phyloP scores from a whole-genome alignment of 2,113 vertebrate genomes.

The Pyrgilauda ruficollis region DNA sequence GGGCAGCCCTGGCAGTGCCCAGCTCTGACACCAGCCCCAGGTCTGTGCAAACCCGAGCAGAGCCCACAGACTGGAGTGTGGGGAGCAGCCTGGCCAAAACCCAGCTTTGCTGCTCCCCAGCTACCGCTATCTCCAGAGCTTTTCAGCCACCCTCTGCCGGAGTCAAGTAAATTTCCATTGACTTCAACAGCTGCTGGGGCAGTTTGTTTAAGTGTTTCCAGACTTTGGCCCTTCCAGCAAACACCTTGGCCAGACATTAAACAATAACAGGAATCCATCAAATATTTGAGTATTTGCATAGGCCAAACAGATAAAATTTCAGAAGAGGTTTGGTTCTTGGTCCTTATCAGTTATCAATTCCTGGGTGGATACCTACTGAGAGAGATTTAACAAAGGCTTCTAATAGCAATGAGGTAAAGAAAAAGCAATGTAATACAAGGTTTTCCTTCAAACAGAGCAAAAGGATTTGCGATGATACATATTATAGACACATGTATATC shows the following conservation, averaged over 20 bases:
- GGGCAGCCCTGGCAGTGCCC: not conserved
- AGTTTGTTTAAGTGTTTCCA: not conserved
- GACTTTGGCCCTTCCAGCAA: conserved; percentile 3
- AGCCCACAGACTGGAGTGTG: not conserved
- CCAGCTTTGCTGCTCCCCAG: not conserved
- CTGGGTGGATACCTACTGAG: not conserved
- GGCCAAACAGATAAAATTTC: not conserved
- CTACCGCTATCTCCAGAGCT: not conserved
- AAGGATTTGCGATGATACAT: not conserved
- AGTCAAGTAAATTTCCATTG: conserved; percentile 12
- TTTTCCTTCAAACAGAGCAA: not conserved
- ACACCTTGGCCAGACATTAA: not conserved
- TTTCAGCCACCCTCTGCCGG: not conserved
- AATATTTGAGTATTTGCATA: not conserved
- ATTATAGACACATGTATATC: not conserved
- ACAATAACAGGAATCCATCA: not conserved
- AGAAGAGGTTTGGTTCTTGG: not conserved
- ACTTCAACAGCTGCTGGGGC: not conserved
- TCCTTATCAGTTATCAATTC: not conserved
- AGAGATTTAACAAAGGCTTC: not conserved
- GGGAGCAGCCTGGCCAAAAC: not conserved
- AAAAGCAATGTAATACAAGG: not conserved
- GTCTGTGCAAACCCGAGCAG: not conserved
- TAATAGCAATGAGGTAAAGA: not conserved
- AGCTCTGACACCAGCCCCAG: fast-evolving